Conservation (phyloP, 2,797 vertebrate genomes). For the Eulemur mongoz region DNA sequence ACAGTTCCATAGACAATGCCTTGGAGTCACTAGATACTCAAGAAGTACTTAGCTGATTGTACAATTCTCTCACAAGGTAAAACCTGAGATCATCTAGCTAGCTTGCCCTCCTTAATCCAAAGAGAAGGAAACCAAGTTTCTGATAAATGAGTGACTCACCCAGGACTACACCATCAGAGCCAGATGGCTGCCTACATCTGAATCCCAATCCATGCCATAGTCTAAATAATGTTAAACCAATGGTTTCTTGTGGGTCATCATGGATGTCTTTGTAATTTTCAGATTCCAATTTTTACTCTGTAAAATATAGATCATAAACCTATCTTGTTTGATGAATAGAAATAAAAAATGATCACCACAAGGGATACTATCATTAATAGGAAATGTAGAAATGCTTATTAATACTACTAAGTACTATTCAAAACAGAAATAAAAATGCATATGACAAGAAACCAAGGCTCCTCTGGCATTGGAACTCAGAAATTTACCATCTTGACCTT, state of each 20-base stretch:
- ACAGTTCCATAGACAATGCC: not conserved
- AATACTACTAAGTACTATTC: slow-evolving; percentile 14
- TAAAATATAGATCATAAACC: not conserved
- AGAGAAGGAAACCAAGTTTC: not conserved
- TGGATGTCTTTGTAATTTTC: not conserved
- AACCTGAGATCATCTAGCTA: not conserved
- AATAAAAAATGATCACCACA: slow-evolving; percentile 52
- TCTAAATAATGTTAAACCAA: not conserved
- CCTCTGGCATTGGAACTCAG: not conserved
- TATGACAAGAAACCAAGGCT: not conserved
- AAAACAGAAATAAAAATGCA: slow-evolving; percentile 15
- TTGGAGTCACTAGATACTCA: not conserved
- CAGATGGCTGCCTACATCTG: not conserved
- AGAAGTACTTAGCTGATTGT: not conserved
- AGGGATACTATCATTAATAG: slow-evolving; percentile 5
- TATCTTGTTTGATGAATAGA: slow-evolving; percentile 10
- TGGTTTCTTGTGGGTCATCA: not conserved
- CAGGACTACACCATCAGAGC: not conserved
- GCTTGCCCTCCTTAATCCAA: not conserved
- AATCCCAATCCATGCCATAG: not conserved
- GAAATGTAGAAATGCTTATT: slow-evolving; percentile 32
- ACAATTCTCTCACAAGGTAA: not conserved
- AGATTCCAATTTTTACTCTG: slow-evolving; percentile 18
- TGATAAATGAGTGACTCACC: not conserved
- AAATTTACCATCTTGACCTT: slow-evolving; percentile 13